phyloP scores from a whole-genome alignment of 2,888 invertebrate species.

The Actias luna region DNA sequence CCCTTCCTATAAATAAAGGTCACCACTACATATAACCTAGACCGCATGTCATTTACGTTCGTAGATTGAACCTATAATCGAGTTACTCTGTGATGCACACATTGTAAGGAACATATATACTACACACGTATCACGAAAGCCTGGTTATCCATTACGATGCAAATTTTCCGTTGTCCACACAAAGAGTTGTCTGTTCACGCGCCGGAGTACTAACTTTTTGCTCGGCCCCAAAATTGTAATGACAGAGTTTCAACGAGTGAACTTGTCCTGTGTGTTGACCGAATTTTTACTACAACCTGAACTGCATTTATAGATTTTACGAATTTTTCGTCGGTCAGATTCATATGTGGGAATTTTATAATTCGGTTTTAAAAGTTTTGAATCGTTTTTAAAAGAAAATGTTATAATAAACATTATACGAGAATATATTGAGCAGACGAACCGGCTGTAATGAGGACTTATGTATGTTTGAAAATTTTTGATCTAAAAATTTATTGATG shows the following conservation, averaged over 20 bases:
- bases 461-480: neutral
- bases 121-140: slow-evolving; percentile 37
- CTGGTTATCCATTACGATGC: slow-evolving; percentile 74
- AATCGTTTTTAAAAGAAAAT: neutral
- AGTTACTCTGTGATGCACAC: slow-evolving; percentile 41
- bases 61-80: slow-evolving; percentile 46
- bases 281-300: slow-evolving; percentile 25
- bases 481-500: neutral
- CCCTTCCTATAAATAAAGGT: slow-evolving; percentile 24
- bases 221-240: slow-evolving; percentile 61
- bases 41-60: slow-evolving; percentile 34
- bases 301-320: slow-evolving; percentile 17
- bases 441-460: neutral
- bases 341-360: neutral
- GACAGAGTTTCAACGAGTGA: slow-evolving; percentile 51
- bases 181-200: slow-evolving; percentile 53
- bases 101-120: slow-evolving; percentile 48
- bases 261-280: slow-evolving; percentile 29
- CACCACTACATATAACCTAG: slow-evolving; percentile 18
- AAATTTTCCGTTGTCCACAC: slow-evolving; percentile 58
- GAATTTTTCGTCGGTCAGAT: neutral
- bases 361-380: neutral
- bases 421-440: neutral
- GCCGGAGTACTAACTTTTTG: slow-evolving; percentile 59
- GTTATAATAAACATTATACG: neutral